Conservation (phyloP, 2,113 vertebrate genomes). For the Carassius carassius region DNA sequence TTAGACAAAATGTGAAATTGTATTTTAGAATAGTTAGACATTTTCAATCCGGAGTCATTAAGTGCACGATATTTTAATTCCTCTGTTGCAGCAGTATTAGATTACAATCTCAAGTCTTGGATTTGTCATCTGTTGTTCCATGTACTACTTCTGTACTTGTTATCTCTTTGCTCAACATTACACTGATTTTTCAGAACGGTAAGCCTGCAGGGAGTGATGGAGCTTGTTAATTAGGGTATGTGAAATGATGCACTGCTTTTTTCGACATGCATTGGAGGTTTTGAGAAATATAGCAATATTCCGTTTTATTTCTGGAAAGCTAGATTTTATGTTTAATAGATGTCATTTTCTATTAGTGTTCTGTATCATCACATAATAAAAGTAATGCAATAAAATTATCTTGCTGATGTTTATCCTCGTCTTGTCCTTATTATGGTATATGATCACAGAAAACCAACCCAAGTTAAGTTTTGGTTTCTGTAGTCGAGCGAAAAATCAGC, state of each 20-base stretch:
- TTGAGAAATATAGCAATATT: constrained; percentile 1
- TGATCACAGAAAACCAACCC: neutral
- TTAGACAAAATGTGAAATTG: constrained; percentile 2
- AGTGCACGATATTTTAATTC: constrained; percentile 33
- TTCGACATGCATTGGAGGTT: constrained; percentile 21
- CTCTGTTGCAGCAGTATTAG: constrained; percentile 36
- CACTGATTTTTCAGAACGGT: neutral
- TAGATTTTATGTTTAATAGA: constrained; percentile 42
- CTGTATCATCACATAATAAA: constrained; percentile 25
- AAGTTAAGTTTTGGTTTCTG: neutral
- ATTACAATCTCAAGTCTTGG: constrained; percentile 9
- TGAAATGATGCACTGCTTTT: neutral
- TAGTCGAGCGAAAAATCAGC: neutral
- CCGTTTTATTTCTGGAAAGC: constrained; percentile 1
- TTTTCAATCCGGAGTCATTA: neutral
- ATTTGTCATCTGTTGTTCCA: constrained; percentile 20
- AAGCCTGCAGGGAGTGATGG: neutral
- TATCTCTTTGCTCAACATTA: neutral
- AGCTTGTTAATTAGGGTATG: neutral
- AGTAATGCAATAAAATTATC: constrained; percentile 48
- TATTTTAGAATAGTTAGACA: constrained; percentile 31
- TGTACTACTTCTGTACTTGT: constrained; percentile 35
- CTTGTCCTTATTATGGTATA: neutral
- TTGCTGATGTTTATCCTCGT: constrained; percentile 4
- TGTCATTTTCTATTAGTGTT: constrained; percentile 29